Base-by-base conservation (phyloP, 2,888 invertebrate genomes). In the Zaprionus lineosus region DNA sequence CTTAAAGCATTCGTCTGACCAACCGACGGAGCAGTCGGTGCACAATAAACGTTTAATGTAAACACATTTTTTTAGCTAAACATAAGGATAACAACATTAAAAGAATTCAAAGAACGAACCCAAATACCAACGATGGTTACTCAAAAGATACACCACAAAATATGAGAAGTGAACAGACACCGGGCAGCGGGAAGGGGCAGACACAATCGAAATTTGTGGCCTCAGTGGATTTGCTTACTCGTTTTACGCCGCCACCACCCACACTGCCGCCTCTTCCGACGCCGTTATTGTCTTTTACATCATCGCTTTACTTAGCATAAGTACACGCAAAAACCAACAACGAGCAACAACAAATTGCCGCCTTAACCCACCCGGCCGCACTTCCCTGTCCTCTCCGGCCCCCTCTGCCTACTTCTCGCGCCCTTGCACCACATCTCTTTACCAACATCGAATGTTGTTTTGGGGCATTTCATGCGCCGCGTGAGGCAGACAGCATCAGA, bases 261-360 rank as follows among this genome's bases (percentile, higher is more conserved):
- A 1, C 14, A 5, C 18, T 29, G 14, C 14, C 36, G 11, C 21
- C 15, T n/a, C 43, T 24, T 29, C 18, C 29, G 44, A 19, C 34
- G 46, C 34, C 55, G 60, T 82, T 79, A 82, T 79, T 79, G 79
- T 84, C 79, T 79, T 79, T 81, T 81, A 85, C 84, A 81, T 81
- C 85, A 81, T 85, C 84, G 81, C 84, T 85, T 81, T 81, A 81
- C 81, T 81, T 81, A 78, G 71, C 74, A 79, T 73, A 75, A 76
- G 78, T 81, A 76, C 77, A 73, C 78, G 66, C 62, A 56, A 53
- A 65, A 60, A 73, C 66, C 59, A 68, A 68, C 72, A 72, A 52
- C 60, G 44, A 52, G 63, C 61, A 61, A 64, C 63, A 72, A 73
- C 79, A 81, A 81, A 81, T 81, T 81, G 85, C 73, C 48, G 52